Conservation (phyloP, 2,797 vertebrate genomes). For the Sphaeramia orbicularis region DNA sequence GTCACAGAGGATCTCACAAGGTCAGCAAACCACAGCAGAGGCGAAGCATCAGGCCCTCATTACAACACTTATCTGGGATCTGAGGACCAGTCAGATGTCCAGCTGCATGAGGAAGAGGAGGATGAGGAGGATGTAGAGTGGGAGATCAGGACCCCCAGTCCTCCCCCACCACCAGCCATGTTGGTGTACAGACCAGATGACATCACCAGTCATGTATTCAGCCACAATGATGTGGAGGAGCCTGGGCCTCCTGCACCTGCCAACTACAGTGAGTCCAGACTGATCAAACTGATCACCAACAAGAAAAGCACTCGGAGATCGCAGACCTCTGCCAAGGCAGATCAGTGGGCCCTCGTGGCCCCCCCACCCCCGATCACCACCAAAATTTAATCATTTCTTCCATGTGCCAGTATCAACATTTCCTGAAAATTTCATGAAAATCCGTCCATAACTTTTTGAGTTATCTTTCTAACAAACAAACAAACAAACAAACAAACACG, state of each 20-base stretch:
- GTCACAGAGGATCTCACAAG: conserved; percentile 16
- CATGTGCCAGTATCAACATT: too few relatives aligned
- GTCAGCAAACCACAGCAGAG: conserved; percentile 58
- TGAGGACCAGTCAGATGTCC: conserved; percentile 28
- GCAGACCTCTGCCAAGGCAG: too few relatives aligned
- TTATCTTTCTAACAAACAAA: too few relatives aligned
- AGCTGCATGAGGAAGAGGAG: conserved; percentile 36
- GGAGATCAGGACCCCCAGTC: conserved; percentile 70
- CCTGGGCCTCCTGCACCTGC: conserved; percentile 55
- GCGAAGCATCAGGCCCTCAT: conserved; percentile 11
- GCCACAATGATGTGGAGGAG: conserved; percentile 77
- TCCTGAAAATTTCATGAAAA: too few relatives aligned
- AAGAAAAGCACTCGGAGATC: too few relatives aligned
- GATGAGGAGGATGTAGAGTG: conserved; percentile 38
- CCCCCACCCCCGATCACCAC: too few relatives aligned
- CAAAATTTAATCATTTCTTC: too few relatives aligned
- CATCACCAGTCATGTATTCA: conserved; percentile 61
- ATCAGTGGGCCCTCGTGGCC: too few relatives aligned
- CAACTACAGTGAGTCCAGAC: conserved; percentile 70
- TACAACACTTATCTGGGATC: conserved; percentile 28
- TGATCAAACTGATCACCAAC: background rate
- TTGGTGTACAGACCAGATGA: conserved; percentile 65
- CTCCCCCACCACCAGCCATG: conserved; percentile 59
- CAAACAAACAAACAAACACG: too few relatives aligned
- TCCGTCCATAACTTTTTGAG: too few relatives aligned